These are phyloP conservation scores for Leptinotarsa lineolata DNA, from an alignment of 1,140 invertebrate species.

Conservation along the genomic window DNA sequence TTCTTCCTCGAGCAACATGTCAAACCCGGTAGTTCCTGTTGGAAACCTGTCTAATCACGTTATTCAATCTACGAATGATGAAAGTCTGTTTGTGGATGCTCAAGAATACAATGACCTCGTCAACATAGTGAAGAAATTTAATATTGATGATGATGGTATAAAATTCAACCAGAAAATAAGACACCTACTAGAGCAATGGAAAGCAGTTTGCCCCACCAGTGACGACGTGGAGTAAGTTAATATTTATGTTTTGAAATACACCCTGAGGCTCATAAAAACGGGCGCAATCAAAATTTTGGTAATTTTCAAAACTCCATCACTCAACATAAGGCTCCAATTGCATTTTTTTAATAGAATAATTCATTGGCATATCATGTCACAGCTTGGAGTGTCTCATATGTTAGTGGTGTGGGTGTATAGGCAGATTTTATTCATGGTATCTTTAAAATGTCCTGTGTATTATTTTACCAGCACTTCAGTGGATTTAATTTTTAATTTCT, in stretches of 20 bases:
- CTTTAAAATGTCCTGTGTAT: too few species aligned
- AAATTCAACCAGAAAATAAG: conserved; percentile 50
- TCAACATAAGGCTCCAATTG: too few species aligned
- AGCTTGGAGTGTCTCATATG: too few species aligned
- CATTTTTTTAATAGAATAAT: too few species aligned
- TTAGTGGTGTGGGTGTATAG: too few species aligned
- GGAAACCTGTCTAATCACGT: background rate
- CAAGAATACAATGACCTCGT: conserved; percentile 38
- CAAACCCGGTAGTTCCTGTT: background rate
- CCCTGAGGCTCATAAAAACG: too few species aligned
- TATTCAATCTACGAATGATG: conserved; percentile 20
- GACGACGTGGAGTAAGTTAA: conserved; percentile 47
- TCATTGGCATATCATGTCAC: too few species aligned
- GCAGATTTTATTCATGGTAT: too few species aligned
- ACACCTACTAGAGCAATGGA: conserved; percentile 45
- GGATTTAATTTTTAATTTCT: too few species aligned
- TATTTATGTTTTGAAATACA: background rate
- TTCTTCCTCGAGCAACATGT: background rate
- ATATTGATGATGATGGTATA: conserved; percentile 49
- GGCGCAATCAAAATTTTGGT: too few species aligned
- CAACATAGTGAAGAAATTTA: conserved; percentile 40
- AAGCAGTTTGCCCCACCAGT: conserved; percentile 39
- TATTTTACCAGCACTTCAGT: too few species aligned
- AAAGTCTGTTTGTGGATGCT: conserved; percentile 28
- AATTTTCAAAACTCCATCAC: too few species aligned